Percentiles rank a stretch among this genome's conserved stretches.
These are phyloP conservation scores for Polyommatus iphigenia DNA, from an alignment of 2,888 invertebrate genomes.

Conservation along the genomic window DNA sequence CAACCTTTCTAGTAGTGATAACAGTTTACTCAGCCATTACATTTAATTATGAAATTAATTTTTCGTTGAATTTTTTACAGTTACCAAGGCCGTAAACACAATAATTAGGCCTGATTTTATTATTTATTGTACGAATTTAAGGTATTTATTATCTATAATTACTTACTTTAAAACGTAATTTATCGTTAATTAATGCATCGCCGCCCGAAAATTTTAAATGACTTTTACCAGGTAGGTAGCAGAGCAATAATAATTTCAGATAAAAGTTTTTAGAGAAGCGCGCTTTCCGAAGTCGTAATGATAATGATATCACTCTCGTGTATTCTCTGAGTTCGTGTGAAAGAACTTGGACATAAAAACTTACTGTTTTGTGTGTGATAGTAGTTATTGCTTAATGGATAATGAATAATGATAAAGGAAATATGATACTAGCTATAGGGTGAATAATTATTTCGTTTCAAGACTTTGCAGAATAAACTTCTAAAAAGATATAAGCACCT, in stretches of 20 bases:
- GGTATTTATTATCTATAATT: slow-evolving; percentile 9
- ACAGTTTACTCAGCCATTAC: slow-evolving; percentile 23
- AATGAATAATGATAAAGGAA: not conserved
- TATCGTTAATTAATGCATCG: slow-evolving; percentile 6
- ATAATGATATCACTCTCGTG: slow-evolving; percentile 3
- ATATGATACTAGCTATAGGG: too few relatives aligned
- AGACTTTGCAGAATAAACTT: not conserved
- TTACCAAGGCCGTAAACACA: not conserved
- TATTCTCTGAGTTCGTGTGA: not conserved
- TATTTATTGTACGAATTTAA: not conserved
- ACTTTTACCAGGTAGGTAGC: slow-evolving; percentile 16
- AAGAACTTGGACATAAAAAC: not conserved
- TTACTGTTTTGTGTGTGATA: not conserved
- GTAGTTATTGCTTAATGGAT: not conserved
- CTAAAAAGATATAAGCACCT: not conserved
- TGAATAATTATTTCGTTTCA: not conserved
- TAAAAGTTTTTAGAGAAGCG: slow-evolving; percentile 9
- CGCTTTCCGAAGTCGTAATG: not conserved
- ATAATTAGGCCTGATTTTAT: not conserved
- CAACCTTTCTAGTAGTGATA: slow-evolving; percentile 30
- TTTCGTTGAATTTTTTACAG: not conserved
- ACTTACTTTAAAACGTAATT: not conserved
- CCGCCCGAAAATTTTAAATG: not conserved
- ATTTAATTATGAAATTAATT: slow-evolving; percentile 9
- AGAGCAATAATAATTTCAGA: slow-evolving; percentile 15